Evolutionary conservation across 2,888 invertebrate genomes (phyloP), one percentile per base, ranked within the genome.

Genomic region (Asteroscopus sphinx): DNA sequence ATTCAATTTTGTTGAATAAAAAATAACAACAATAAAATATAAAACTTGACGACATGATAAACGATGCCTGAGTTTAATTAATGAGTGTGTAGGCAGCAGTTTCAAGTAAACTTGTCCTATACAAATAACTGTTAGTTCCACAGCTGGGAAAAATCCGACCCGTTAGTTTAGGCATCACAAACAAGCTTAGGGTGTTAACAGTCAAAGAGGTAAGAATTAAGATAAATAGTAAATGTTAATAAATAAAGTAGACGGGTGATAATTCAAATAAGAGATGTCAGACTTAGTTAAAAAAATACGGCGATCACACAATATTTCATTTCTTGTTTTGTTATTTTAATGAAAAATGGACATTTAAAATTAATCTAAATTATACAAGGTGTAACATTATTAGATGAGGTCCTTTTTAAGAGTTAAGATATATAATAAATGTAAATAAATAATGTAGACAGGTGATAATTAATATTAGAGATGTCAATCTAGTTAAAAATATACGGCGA

Each of bases 31-130:
- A 21, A 21, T 4, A 21, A 26, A 15, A n/a, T n/a, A n/a, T n/a
- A 11, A 40, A n/a, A 26, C 13, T 32, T 11, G 47, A 47, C 15
- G 16, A 12, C 5, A 35, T 37, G 6, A 16, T 48, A 62, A 48
- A 68, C 12, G 32, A 39, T 44, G 21, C 45, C n/a, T 30, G 54
- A 47, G 13, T 35, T 25, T 48, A 64, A 65, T 72, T 58, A 65
- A 72, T 52, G 25, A 53, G 41, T 45, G 32, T 33, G 28, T 56
- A 12, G 55, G 39, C 35, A 21, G 32, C 35, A 49, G n/a, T 44
- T 44, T 98, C 63, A 95, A 95, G 97, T 90, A 96, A 74, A 57
- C 51, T 47, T 44, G 56, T 70, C 77, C 77, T 67, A 63, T 67
- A 62, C 57, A 76, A 79, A 81, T 70, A 73, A 52, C 52, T 68